These are phyloP conservation scores for Lycaon pictus DNA, from an alignment of 2,113 vertebrate species.

Conservation along the genomic window DNA sequence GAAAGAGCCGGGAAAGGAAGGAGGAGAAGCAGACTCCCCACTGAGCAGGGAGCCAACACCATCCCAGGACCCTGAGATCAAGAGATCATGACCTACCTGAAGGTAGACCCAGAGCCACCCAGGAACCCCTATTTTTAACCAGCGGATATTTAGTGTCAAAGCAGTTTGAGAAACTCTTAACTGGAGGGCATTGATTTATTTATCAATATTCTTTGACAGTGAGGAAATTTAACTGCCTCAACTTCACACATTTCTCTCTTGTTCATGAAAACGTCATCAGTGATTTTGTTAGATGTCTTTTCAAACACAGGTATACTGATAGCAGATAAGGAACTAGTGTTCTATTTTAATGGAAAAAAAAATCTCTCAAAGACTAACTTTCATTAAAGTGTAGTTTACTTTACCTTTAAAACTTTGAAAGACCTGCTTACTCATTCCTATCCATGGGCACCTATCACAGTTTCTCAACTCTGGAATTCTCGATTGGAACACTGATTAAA, in stretches of 20 bases:
- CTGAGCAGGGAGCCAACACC: neutral
- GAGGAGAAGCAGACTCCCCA: neutral
- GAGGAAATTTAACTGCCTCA: neutral
- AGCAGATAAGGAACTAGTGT: neutral
- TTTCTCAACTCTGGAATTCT: neutral
- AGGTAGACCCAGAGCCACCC: neutral
- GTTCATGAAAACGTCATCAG: neutral
- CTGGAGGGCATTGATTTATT: neutral
- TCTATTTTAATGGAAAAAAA: neutral
- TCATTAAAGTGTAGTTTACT: neutral
- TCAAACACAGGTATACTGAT: neutral
- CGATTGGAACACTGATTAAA: neutral
- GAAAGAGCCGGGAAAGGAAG: neutral
- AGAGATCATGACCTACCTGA: neutral
- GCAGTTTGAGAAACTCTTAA: neutral
- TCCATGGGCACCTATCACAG: neutral
- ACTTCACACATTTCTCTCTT: neutral
- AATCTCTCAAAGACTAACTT: neutral
- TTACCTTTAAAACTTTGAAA: neutral
- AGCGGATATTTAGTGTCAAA: neutral
- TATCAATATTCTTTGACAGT: neutral
- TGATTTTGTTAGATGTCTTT: neutral
- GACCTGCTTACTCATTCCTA: neutral
- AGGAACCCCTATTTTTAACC: neutral
- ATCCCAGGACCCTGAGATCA: neutral